Evolutionary conservation across 1,140 invertebrate species (phyloP), one percentile per base, ranked within the genome.

Genomic region (Holotrichia oblita): DNA sequence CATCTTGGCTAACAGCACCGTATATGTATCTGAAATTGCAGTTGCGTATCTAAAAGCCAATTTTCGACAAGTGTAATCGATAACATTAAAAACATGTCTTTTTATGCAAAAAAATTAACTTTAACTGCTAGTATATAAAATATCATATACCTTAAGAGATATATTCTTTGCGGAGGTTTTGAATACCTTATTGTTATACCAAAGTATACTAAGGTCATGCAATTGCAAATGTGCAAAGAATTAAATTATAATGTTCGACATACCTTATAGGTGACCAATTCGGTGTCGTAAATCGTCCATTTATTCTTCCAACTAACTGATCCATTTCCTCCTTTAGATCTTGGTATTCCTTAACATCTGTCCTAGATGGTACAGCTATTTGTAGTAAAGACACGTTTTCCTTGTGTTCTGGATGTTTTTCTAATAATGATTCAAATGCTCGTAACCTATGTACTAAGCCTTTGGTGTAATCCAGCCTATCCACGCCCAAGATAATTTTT

Each of bases 311-410:
- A 75, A 97, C 95, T 41, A 97, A 84, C 84, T 97, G 95, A 86
- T 97, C 95, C 87, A 97, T 95, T 84, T 97, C 95, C 83, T 97
- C 94, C 83, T 97, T 97, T 64, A 97, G 87, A 81, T 97, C 95
- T 83, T 96, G 94, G 83, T 97, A 97, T 85, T 97, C 95, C 82
- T 94, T 94, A 0, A 97, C 95, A 83, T 97, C 96, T 0, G 95
- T 97, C 81, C 96, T 89, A 0, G 95, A 97, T 4, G 96, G 96
- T 14, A 97, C 96, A 3, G 95, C 94, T 73, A 97, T 95, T 87
- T 97, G 95, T 0, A 96, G 85, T 77, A 96, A 85, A 10, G 93
- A 93, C 3, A 96, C 94, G 85, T 96, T 93, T 85, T 95, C 95
- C 77, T 92, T 92, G 84, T 96, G 94, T 85, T 97, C 93, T 0